Conservation (phyloP, 2,797 vertebrate species). For the Rhabdomys pumilio region DNA sequence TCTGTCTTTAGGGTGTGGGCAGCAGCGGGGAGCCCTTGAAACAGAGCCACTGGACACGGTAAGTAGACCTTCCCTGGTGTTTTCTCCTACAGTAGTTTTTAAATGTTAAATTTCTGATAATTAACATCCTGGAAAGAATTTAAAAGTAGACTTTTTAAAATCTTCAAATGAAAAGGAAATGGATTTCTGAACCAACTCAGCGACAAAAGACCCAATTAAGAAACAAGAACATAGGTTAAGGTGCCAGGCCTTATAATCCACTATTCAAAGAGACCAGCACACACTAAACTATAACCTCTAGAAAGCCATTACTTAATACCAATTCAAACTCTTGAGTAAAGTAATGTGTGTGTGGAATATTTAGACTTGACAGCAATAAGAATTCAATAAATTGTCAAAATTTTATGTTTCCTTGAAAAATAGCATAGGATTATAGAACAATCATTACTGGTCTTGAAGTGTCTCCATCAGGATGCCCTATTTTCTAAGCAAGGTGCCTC, state of each 20-base stretch:
- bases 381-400: background rate
- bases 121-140: constrained; percentile 12
- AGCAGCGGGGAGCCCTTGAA: background rate
- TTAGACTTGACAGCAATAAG: background rate
- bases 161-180: background rate
- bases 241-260: background rate
- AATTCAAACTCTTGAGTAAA: constrained; percentile 4
- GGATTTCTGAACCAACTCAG: constrained; percentile 19
- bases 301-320: background rate
- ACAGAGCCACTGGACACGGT: background rate
- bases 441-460: background rate
- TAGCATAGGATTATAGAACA: background rate
- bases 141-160: background rate
- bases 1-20: background rate
- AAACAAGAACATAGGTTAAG: background rate
- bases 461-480: background rate
- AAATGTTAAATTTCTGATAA: constrained; percentile 27
- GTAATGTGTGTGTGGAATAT: background rate
- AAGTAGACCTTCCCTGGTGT: background rate
- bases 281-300: constrained; percentile 1
- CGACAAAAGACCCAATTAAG: background rate
- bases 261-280: background rate
- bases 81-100: background rate
- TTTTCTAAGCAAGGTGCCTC: constrained; percentile 7
- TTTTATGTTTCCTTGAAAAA: constrained; percentile 3